A percentile compares a stretch with the other conserved stretches of the same genome.
phyloP scores from a whole-genome alignment of 2,113 vertebrate species.

The Orthonyx spaldingii region DNA sequence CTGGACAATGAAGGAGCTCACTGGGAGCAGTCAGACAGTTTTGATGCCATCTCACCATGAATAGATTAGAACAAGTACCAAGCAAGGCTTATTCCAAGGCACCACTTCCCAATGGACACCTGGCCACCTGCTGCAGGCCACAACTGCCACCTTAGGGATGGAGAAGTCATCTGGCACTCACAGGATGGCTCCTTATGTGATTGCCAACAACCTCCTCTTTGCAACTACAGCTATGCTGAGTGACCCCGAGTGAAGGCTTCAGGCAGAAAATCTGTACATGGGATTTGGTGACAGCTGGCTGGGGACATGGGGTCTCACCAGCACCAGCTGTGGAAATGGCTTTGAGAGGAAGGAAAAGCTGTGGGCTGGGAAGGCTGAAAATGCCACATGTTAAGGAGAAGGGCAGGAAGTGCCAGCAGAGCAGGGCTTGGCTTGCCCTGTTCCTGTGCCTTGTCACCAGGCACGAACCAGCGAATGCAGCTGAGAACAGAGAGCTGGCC shows the following conservation, averaged over 20 bases:
- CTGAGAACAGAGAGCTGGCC: not conserved
- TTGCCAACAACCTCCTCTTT: not conserved
- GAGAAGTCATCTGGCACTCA: not conserved
- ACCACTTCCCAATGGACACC: not conserved
- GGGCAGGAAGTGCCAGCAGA: not conserved
- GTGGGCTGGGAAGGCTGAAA: not conserved
- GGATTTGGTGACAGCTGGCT: not conserved
- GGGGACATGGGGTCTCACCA: rapidly evolving
- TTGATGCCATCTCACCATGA: not conserved
- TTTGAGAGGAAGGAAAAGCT: not conserved
- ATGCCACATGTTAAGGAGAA: not conserved
- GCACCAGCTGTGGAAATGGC: not conserved
- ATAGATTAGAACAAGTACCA: not conserved
- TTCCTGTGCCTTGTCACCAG: not conserved
- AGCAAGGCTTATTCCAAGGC: not conserved
- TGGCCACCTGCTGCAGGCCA: not conserved
- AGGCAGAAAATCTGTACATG: rapidly evolving
- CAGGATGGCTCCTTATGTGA: rapidly evolving
- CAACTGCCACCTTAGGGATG: not conserved
- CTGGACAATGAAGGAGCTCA: not conserved
- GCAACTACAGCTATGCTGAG: not conserved
- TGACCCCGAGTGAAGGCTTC: not conserved
- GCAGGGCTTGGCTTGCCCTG: not conserved
- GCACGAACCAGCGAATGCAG: rapidly evolving
- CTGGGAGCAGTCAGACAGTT: not conserved